Base-by-base conservation (phyloP, 2,888 invertebrate species). In the Parascotia fuliginaria region DNA sequence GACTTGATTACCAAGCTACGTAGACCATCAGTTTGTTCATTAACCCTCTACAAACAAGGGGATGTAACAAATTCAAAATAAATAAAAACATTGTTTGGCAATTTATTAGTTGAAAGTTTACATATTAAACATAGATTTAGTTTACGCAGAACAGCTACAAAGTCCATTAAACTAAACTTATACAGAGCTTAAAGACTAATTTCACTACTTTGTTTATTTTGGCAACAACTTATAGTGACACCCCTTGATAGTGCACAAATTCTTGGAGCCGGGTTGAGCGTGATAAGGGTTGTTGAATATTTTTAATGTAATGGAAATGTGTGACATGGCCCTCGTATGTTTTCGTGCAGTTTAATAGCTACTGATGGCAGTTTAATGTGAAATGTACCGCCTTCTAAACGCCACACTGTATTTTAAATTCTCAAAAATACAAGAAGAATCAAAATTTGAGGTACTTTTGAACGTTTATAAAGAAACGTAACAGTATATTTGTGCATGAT, bases 91-190 rank as follows among this genome's bases (percentile, higher is more conserved):
- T 67, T 49, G 38, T 57, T 61, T 48, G 50, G 12, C 50, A 46
- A 55, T 73, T 71, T 73, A 73, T 66, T 73, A 55, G 43, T 51
- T 66, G 43, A 56, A 70, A 68, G 60, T 63, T 57, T 65, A 70
- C 55, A 65, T 56, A 46, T 58, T 57, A 70, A 64, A 70, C 65
- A 67, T 24, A 50, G 54, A 55, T 47, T 59, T 47, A 42, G 55
- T 60, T 54, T 55, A 59, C 48, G 41, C 45, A 49, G 44, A 57
- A 59, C 52, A 51, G 40, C 65, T 70, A 70, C 58, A 59, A 60
- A 65, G 59, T 66, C 46, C 46, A 49, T 65, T 64, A 49, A 58
- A 57, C 53, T 59, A 47, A 60, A 55, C 55, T 57, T 60, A 73
- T 42, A 37, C 41, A 43, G 15, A 48, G 60, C 50, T 56, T 66